These are phyloP conservation scores for Hydrotaea cyrtoneurina DNA, from an alignment of 2,888 invertebrate genomes.

Conservation along the genomic window DNA sequence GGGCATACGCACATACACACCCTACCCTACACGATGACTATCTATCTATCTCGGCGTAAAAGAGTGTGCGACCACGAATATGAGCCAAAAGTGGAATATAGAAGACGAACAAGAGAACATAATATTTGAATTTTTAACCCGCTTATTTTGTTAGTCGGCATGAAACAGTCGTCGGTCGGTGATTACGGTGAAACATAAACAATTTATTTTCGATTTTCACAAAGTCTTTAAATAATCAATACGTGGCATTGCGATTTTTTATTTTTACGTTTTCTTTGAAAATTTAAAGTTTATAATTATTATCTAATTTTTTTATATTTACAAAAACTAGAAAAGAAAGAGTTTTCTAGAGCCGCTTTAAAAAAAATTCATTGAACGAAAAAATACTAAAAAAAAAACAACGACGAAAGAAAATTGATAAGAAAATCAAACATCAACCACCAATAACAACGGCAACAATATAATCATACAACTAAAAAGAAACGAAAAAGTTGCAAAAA, in stretches of 20 bases:
- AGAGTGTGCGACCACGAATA: not conserved
- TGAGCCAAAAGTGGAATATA: not conserved
- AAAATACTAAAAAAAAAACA: constrained; percentile 8
- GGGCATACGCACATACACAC: not conserved
- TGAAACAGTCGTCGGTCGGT: constrained; percentile 14
- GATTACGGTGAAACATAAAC: constrained; percentile 4
- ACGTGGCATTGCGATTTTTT: too few relatives aligned
- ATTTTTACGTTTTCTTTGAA: too few relatives aligned
- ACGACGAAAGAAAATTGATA: constrained; percentile 22
- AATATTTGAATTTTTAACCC: constrained; percentile 4
- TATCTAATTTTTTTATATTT: too few relatives aligned
- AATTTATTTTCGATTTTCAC: not conserved
- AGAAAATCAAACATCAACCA: constrained; percentile 27
- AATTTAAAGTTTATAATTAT: too few relatives aligned
- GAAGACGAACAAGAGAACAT: not conserved
- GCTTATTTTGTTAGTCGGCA: not conserved
- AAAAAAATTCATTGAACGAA: constrained; percentile 22
- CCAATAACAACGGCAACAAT: not conserved
- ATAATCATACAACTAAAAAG: not conserved
- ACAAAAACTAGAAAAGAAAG: constrained; percentile 12
- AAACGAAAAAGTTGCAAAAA: constrained; percentile 1
- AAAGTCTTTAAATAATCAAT: too few relatives aligned
- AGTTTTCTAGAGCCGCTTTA: constrained; percentile 49
- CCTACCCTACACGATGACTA: not conserved
- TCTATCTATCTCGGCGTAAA: not conserved